Percentiles rank a stretch among this genome's conserved stretches.
These are phyloP conservation scores for Fringilla coelebs DNA, from an alignment of 2,797 vertebrate genomes.

Conservation along the genomic window DNA sequence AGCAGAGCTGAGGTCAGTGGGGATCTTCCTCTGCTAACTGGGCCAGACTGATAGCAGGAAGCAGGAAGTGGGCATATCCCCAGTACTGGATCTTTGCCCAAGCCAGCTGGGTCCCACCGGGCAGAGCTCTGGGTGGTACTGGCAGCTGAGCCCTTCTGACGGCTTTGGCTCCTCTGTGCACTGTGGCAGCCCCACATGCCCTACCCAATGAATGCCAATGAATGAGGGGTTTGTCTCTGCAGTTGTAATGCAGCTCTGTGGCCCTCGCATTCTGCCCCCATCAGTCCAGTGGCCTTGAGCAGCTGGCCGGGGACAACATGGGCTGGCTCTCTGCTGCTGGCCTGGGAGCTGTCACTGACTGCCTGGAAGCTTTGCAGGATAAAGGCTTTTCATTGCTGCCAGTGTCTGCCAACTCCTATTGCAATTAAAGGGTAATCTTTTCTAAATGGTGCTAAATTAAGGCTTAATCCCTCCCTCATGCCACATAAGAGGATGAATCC, in stretches of 20 bases:
- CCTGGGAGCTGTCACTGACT: not conserved
- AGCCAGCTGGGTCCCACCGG: accelerated
- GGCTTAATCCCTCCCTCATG: constrained; percentile 75
- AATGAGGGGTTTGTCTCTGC: constrained; percentile 27
- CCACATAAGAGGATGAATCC: constrained; percentile 73
- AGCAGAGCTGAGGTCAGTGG: not conserved
- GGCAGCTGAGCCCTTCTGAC: not conserved
- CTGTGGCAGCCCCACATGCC: not conserved
- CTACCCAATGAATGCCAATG: not conserved
- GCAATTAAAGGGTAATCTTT: constrained; percentile 78
- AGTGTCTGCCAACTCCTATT: constrained; percentile 59
- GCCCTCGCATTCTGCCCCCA: accelerated
- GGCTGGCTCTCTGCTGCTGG: not conserved
- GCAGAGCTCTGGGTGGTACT: not conserved
- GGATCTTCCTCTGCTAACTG: not conserved
- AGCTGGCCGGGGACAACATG: not conserved
- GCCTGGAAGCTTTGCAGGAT: constrained; percentile 39
- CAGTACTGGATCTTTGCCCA: accelerated
- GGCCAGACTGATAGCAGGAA: not conserved
- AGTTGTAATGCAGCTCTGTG: not conserved
- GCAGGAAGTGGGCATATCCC: not conserved
- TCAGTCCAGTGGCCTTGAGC: not conserved
- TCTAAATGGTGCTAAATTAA: constrained; percentile 82
- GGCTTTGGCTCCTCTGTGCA: not conserved
- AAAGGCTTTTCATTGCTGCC: constrained; percentile 49